These are phyloP conservation scores for Rugalucina vietnamica DNA, from an alignment of 2,888 invertebrate genomes.

Conservation along the genomic window DNA sequence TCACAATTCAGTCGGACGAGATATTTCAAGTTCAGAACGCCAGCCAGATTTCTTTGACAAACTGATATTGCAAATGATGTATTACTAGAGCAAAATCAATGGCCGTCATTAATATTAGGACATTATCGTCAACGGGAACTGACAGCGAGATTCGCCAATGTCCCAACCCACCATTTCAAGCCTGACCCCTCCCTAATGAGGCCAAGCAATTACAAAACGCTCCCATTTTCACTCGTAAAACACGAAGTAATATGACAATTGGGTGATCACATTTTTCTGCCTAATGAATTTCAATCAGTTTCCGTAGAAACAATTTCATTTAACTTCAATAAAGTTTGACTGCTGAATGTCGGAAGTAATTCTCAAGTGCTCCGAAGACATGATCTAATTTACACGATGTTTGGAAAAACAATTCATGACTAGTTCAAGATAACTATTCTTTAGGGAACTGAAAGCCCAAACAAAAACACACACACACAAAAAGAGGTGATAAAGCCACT, in stretches of 20 bases:
- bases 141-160: conserved; percentile 55
- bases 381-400: conserved; percentile 12
- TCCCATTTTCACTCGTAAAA: conserved; percentile 52
- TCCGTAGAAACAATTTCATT: conserved; percentile 25
- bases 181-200: conserved; percentile 63
- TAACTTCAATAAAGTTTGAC: conserved; percentile 14
- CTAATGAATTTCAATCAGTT: conserved; percentile 38
- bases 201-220: conserved; percentile 64
- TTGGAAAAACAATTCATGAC: too few species aligned
- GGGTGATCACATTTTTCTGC: conserved; percentile 40
- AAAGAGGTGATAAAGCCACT: too few species aligned
- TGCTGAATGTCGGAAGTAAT: background rate
- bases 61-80: conserved; percentile 66
- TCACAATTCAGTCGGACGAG: conserved; percentile 51
- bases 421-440: too few species aligned
- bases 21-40: conserved; percentile 61
- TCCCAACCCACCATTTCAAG: conserved; percentile 56
- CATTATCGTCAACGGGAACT: conserved; percentile 60
- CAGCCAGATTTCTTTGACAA: conserved; percentile 64
- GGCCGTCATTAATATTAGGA: conserved; percentile 61
- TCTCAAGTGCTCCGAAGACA: background rate
- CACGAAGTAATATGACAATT: conserved; percentile 53
- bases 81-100: conserved; percentile 64
- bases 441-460: too few species aligned
- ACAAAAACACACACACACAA: too few species aligned